These are phyloP conservation scores for Sphaerodactylus townsendi DNA, from an alignment of 2,113 vertebrate genomes.

Conservation along the genomic window DNA sequence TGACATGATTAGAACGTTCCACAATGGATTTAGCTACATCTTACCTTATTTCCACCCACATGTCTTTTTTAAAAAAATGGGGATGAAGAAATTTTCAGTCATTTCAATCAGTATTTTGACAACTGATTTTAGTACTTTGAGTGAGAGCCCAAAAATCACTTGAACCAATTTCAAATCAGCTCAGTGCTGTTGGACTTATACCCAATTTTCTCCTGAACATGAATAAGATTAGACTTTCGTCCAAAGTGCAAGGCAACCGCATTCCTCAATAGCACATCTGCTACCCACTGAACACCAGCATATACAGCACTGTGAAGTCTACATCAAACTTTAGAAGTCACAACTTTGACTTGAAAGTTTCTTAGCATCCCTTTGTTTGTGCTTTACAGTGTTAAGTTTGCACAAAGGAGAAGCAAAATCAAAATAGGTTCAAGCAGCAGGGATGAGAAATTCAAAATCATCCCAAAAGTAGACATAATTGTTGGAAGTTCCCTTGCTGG, in stretches of 20 bases:
- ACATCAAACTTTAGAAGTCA: too few species aligned
- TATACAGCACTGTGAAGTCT: too few species aligned
- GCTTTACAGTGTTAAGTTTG: too few species aligned
- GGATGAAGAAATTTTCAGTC: background rate
- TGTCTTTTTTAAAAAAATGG: background rate
- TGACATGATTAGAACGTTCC: background rate
- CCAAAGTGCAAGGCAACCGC: too few species aligned
- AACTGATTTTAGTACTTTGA: background rate
- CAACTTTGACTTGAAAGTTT: too few species aligned
- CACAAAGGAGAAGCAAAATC: too few species aligned
- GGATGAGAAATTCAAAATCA: too few species aligned
- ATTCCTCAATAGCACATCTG: too few species aligned
- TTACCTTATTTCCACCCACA: background rate
- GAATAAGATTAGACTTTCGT: too few species aligned
- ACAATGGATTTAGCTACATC: background rate
- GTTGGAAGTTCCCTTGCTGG: background rate
- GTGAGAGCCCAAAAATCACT: background rate
- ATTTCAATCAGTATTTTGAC: constrained; percentile 1
- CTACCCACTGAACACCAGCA: too few species aligned
- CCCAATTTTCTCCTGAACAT: background rate
- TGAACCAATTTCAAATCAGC: background rate
- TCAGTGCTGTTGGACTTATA: background rate
- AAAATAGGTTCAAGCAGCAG: too few species aligned
- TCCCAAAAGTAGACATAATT: background rate
- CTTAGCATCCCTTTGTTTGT: too few species aligned